Base-by-base conservation (phyloP, 2,113 vertebrate genomes). In the Thunnus maccoyii region DNA sequence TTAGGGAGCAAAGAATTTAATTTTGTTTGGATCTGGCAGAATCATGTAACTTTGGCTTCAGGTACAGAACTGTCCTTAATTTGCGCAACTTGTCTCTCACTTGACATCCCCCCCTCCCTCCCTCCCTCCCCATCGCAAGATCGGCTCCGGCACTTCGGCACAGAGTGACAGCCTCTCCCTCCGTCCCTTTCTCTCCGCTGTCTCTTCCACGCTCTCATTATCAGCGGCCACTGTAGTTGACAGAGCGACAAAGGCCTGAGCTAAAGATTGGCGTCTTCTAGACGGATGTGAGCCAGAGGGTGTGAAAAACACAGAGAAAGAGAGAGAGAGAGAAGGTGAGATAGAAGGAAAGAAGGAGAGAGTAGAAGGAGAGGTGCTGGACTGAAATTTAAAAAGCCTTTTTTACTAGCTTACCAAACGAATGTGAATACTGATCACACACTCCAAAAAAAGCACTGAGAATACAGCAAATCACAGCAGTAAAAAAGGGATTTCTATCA, bases 161-260 rank as follows among this genome's bases (percentile, higher is more conserved):
- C 71, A 41, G 41, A 58, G 50, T 17, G 55, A 76, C 65, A 16
- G 61, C 46, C 36, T 55, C 51, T 52, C 14, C 4, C 7, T 36
- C 73, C 4, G 7, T 51, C 60, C 9, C 66, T 65, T 41, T 41
- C 57, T 36, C 52, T 18, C 32, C 1, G 6, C 64, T 4, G 12
- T 61, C 62, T 32, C 48, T 64, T 30, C 62, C 20, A 1, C 61
- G 75, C 63, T 54, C 74, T 71, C 58, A n/a, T 83, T 81, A 88
- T 72, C 85, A 72, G 76, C 8, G 1, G 70, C 25, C 70, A 10
- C 67, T 47, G 60, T 8, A 25, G 67, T 74, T 7, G 56, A 82
- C 68, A 55, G 55, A 54, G 46, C 71, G 54, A 91, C 84, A 87
- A 80, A 84, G 22, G 44, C 66, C 22, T 9, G 8, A 9, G 78